Evolutionary conservation across 1,140 invertebrate genomes (phyloP), one percentile per base, ranked within the genome.

Genomic region (Caerostris darwini): DNA sequence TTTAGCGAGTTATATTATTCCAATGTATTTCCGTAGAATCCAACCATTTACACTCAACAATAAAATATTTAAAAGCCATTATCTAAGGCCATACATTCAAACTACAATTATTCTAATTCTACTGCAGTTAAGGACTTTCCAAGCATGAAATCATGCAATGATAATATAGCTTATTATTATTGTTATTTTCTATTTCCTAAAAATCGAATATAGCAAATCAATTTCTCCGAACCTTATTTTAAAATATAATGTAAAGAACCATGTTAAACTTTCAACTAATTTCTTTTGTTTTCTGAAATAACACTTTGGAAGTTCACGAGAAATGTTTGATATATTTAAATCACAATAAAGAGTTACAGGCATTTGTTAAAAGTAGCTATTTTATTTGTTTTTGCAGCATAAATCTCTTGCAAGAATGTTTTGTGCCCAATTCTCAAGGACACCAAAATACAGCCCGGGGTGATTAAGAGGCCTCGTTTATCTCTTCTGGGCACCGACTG

Each of bases 351-450:
- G 34, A 34, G 34, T 34, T 34, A 34, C 34, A 34, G 34, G 34
- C 34, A 2, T 53, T 77, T 50, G 14, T 77, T 53, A 34, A 5
- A n/a, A 53, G 53, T 53, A 8, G 7, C 10, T 12, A 69, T 5
- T 69, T 69, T 77, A 12, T 17, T 50, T 8, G 4, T 50, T 0
- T 4, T 7, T 77, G 50, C 71, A 53, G 50, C 71, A 10, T 50
- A 50, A 53, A 77, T 77, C 71, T 77, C 10, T 12, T 77, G 71
- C 4, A 85, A 85, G n/a, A 85, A 7, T 7, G 56, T 57, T 85
- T 58, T 59, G 83, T 85, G 83, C 57, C 83, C 83, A 85, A 85
- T 85, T 82, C 58, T 85, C 54, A 85, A 85, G 83, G 83, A 17
- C 53, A 8, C 56, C 83, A 7, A 10, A 85, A 7, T 85, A 19